Evolutionary conservation across 2,113 vertebrate genomes (phyloP), one percentile per base, ranked within the genome.

Genomic region (Centrocercus urophasianus): DNA sequence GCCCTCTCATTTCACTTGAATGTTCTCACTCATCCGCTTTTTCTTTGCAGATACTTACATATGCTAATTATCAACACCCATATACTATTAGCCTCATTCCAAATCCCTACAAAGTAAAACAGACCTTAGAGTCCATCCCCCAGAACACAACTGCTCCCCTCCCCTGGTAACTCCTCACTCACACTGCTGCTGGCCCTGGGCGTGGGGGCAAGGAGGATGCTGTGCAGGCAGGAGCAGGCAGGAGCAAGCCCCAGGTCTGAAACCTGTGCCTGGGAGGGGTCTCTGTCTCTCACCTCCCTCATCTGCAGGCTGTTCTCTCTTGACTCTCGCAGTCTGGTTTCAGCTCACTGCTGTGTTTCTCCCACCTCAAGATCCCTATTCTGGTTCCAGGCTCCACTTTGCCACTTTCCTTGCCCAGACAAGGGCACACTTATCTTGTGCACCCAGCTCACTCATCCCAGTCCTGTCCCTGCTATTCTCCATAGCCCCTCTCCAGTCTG

Each of bases 281-380:
- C 59, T 88, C 56, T 34, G 75, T 80, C 93, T 91, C 60, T 60
- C 92, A 91, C 86, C 60, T 81, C 75, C 75, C 8, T 14, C 85
- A 91, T 30, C 72, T 88, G 40, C 50, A 79, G 87, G 64, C 59
- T 95, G 90, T 32, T 91, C 36, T 65, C 27, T 76, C 76, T 20
- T 88, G 80, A 78, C 63, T 81, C 57, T 60, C 19, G 43, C 57
- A 86, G 54, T 30, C 71, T 79, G 43, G 28, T 25, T 38, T 54
- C 47, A 78, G 19, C 57, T 65, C 63, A 48, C 0, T 10, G 15
- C 43, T 65, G 25, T 11, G 32, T 52, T 50, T 74, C 90, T 52
- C 52, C 32, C 9, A 50, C 17, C 71, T 81, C 34, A 82, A 47
- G 32, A n/a, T 83, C 36, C 27, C 30, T 20, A 13, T 45, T 89